These are phyloP conservation scores for Amblyornis subalaris DNA, from an alignment of 2,113 vertebrate species.

Conservation along the genomic window DNA sequence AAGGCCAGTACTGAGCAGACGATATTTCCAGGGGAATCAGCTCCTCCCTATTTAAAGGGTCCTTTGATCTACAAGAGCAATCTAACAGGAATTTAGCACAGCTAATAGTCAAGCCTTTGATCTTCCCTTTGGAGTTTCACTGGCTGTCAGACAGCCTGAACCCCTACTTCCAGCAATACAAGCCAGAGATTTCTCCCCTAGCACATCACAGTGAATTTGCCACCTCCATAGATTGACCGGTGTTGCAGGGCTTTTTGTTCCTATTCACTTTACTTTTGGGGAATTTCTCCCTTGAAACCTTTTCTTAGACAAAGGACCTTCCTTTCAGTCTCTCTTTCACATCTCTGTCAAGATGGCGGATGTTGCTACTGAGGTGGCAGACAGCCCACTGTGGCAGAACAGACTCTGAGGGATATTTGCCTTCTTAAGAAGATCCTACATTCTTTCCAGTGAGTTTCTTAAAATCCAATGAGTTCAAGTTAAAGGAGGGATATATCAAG, in stretches of 20 bases:
- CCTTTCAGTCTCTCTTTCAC: neutral
- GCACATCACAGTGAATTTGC: neutral
- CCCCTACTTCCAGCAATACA: neutral
- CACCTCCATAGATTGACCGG: neutral
- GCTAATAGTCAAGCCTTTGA: constrained; percentile 12
- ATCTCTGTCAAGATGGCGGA: neutral
- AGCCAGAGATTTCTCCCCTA: neutral
- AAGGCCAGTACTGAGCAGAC: neutral
- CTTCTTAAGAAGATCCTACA: neutral
- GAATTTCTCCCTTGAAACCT: neutral
- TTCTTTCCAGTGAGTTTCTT: neutral
- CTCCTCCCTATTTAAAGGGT: constrained; percentile 19
- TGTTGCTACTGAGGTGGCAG: neutral
- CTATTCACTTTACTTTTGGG: neutral
- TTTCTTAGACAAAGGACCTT: neutral
- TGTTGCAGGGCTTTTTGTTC: neutral
- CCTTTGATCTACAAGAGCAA: constrained; percentile 30
- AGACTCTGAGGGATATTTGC: neutral
- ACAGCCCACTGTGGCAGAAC: neutral
- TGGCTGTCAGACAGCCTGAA: neutral
- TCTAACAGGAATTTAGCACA: constrained; percentile 26
- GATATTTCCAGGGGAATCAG: constrained; percentile 1
- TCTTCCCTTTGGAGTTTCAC: neutral
- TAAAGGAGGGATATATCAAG: neutral
- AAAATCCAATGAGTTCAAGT: neutral